Conservation (phyloP, 1,140 invertebrate genomes). For the Dryas iulia region DNA sequence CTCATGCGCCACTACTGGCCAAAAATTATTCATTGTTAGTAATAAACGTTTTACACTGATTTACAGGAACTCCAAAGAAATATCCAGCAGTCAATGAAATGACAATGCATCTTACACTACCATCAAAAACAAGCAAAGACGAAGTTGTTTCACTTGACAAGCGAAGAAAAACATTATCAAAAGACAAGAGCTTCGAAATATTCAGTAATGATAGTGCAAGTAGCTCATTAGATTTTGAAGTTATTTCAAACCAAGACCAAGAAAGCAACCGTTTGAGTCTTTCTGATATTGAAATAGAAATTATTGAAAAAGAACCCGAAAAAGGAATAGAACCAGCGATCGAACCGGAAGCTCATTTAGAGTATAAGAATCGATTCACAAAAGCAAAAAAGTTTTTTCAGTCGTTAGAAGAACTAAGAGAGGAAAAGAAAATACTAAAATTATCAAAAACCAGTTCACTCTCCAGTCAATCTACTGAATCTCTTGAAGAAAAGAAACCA, state of each 20-base stretch:
- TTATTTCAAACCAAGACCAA: slow-evolving; percentile 37
- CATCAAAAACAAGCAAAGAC: slow-evolving; percentile 1
- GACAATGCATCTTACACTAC: neutral
- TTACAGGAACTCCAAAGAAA: slow-evolving; percentile 41
- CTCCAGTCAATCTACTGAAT: slow-evolving; percentile 57
- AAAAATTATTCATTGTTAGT: too few relatives aligned
- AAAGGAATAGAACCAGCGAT: slow-evolving; percentile 43
- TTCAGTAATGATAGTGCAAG: slow-evolving; percentile 21
- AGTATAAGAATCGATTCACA: slow-evolving; percentile 75
- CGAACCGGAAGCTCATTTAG: slow-evolving; percentile 44
- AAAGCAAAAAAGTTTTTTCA: slow-evolving; percentile 75
- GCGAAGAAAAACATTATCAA: slow-evolving; percentile 23
- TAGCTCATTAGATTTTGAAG: slow-evolving; percentile 41
- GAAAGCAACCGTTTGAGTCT: slow-evolving; percentile 56
- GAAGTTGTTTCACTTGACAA: neutral
- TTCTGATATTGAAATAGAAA: slow-evolving; percentile 73
- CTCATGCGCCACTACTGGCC: too few relatives aligned
- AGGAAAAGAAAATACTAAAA: slow-evolving; percentile 50
- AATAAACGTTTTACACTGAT: too few relatives aligned
- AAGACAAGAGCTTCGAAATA: slow-evolving; percentile 12
- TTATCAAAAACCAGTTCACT: slow-evolving; percentile 67
- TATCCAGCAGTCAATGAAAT: slow-evolving; percentile 1
- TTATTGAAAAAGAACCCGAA: slow-evolving; percentile 55
- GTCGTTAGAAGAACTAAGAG: slow-evolving; percentile 69
- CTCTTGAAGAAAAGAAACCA: slow-evolving; percentile 46